Base-by-base conservation (phyloP, 2,888 invertebrate genomes). In the Apodemia mormo region DNA sequence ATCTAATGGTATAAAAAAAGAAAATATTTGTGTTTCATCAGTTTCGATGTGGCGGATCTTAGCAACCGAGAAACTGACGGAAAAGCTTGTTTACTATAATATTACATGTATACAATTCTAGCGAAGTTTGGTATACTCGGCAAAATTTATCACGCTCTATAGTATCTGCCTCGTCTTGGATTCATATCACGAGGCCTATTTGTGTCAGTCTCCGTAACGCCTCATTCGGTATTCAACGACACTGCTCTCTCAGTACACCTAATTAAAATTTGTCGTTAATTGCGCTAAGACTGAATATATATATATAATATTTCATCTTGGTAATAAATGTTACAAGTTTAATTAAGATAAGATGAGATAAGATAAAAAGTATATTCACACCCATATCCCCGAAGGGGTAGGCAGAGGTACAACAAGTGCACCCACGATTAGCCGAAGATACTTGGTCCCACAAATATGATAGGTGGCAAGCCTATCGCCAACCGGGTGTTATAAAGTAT, bases 171-270 rank as follows among this genome's bases (percentile, higher is more conserved):
- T 29, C 56, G 56, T 10, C 56, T 10, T 9, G n/a, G 1, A 29
- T 56, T 56, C 56, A 43, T 43, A 56, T 0, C 9, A 10, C 56
- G 54, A 22, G 10, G 29, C 56, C 10, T 30, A 29, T 56, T 56
- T 29, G 29, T 58, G 58, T 58, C 58, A 30, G 30, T 22, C 58
- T 30, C 30, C 30, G 29, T 45, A 45, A 45, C 4, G 29, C 5
- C 58, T 58, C 58, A 58, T 58, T 12, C 58, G 22, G 54, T 56
- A 58, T 58, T 58, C 58, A 58, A 30, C 12, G 30, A 58, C 58
- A 58, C 12, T 58, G 58, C 33, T 58, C 30, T 58, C 56, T 58
- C 58, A 29, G 58, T 12, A 58, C 30, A 29, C 3, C 45, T 45
- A 12, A 58, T 58, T 58, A 30, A 58, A 58, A 58, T 30, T 30